Conservation (phyloP, 1,140 invertebrate species). For the Lysiphlebus fabarum region DNA sequence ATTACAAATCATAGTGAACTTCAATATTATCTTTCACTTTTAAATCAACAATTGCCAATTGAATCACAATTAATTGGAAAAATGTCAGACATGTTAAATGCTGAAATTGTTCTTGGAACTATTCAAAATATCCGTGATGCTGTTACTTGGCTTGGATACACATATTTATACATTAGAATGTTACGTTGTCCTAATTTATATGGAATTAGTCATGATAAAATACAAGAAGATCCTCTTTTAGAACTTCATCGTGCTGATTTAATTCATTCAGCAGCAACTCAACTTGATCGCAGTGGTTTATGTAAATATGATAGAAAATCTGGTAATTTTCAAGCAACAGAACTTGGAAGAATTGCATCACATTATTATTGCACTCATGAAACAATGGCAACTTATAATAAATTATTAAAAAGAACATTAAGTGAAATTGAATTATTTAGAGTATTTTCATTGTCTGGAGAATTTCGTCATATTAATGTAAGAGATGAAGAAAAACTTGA, state of each 20-base stretch:
- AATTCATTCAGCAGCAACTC: slow-evolving; percentile 92
- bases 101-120: slow-evolving; percentile 95
- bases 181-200: slow-evolving; percentile 82
- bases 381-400: slow-evolving; percentile 95
- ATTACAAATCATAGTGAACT: slow-evolving; percentile 99
- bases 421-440: slow-evolving; percentile 97
- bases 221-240: slow-evolving; percentile 77
- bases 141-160: slow-evolving; percentile 93
- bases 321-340: slow-evolving; percentile 89
- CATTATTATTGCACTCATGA: slow-evolving; percentile 98
- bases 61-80: slow-evolving; percentile 82
- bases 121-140: slow-evolving; percentile 94
- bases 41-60: slow-evolving; percentile 94
- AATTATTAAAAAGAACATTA: slow-evolving; percentile 91
- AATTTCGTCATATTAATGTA: slow-evolving; percentile 91
- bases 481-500: slow-evolving; percentile 98
- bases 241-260: slow-evolving; percentile 91
- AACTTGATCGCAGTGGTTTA: slow-evolving; percentile 87
- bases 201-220: slow-evolving; percentile 78
- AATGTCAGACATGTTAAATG: slow-evolving; percentile 95
- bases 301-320: slow-evolving; percentile 95
- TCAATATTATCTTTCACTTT: slow-evolving; percentile 95
- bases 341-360: slow-evolving; percentile 94
- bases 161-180: slow-evolving; percentile 95
- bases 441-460: slow-evolving; percentile 96